Conservation (phyloP, 2,113 vertebrate genomes). For the Gadus macrocephalus region DNA sequence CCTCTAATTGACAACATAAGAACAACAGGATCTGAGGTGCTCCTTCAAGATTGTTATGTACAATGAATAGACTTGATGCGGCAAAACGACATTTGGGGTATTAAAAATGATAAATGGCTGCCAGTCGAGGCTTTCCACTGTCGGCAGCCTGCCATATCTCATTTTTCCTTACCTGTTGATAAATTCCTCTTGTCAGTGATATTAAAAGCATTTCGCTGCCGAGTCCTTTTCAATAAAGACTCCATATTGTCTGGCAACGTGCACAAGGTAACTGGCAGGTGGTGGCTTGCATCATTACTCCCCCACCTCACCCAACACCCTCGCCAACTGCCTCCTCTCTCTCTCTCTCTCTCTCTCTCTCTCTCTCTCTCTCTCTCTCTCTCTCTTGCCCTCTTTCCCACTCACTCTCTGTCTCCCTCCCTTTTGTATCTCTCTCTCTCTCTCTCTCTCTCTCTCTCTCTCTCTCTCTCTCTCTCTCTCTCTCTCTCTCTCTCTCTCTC, state of each 20-base stretch:
- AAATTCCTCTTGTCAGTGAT: slow-evolving; percentile 56
- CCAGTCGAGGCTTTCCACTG: slow-evolving; percentile 49
- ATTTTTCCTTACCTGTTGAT: slow-evolving; percentile 66
- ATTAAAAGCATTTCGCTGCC: slow-evolving; percentile 63
- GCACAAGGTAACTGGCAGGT: slow-evolving; percentile 46
- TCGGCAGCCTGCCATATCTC: slow-evolving; percentile 42
- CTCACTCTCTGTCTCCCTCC: slow-evolving; percentile 7
- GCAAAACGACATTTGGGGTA: slow-evolving; percentile 57
- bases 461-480: slow-evolving; percentile 6
- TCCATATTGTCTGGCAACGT: slow-evolving; percentile 60
- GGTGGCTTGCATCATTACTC: slow-evolving; percentile 52
- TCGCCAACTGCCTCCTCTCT: no score
- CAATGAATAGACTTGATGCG: slow-evolving; percentile 58
- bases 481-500: no score
- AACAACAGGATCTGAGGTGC: slow-evolving; percentile 53
- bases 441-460: neutral
- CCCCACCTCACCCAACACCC: slow-evolving; percentile 4
- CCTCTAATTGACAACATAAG: slow-evolving; percentile 65
- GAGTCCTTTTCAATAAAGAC: slow-evolving; percentile 57
- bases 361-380: slow-evolving; percentile 6
- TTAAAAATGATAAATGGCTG: slow-evolving; percentile 65
- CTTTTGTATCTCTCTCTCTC: no score
- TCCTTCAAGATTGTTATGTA: slow-evolving; percentile 54
- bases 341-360: neutral
- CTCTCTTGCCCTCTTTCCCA: slow-evolving; percentile 9